Evolutionary conservation across 2,797 vertebrate genomes (phyloP), one percentile per base, ranked within the genome.

Genomic region (Sardinella longiceps): DNA sequence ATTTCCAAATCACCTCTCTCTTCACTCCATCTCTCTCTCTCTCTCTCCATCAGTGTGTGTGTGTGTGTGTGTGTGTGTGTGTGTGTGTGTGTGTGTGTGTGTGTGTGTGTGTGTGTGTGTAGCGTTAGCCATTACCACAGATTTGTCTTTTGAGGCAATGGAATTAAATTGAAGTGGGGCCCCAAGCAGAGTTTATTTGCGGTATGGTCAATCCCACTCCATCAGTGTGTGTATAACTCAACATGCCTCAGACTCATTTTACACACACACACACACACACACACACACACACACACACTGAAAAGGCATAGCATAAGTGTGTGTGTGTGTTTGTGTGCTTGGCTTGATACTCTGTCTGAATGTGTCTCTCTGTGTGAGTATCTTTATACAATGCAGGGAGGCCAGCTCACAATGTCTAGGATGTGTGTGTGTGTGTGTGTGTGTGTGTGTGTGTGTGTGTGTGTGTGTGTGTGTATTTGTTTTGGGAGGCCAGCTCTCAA

Each of bases 131-230:
- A 91, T 90, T 88, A 88, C 90, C 91, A 88, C 84, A 92, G 90
- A 92, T 93, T 90, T 89, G 91, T 89, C 91, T 90, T 92, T 91
- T 92, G 91, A 90, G 90, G 90, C 91, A 86, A 90, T 91, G 91
- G 91, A 92, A 93, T 94, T 90, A 92, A 91, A 93, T 94, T 90
- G 88, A 23, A 80, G 50, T 80, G 80, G 33, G 74, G 66, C 30
- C 83, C 51, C 83, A 4, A 77, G 80, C 83, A 51, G 23, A 63
- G 56, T 9, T 28, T 33, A 60, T 86, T 82, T 58, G 50, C 2
- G 25, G 25, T 63, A 0, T 2, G 25, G 9, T 9, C 51, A 56
- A 6, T 56, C 53, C 58, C 58, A 85, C 82, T 86, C 56, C 46
- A 77, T 84, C n/a, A 86, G 80, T 39, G 70, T 50, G 53, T 45